Evolutionary conservation across 2,888 invertebrate species (phyloP).

Genomic region (Sabatieria punctata): DNA sequence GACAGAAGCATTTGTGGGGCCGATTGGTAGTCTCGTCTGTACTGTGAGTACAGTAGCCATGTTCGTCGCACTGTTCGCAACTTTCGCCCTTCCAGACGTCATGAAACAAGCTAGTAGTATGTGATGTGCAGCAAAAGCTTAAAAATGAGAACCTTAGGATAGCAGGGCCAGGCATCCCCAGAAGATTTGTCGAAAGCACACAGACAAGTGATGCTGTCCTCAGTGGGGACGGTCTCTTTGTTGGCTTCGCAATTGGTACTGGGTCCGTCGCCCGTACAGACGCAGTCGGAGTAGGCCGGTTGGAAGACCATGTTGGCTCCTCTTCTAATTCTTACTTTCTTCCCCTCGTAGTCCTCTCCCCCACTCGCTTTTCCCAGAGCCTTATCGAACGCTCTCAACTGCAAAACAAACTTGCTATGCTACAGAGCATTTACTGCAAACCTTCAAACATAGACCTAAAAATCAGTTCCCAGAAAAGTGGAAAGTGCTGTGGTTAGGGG

Average conservation of each 20-base stretch:
- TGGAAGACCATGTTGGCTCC: constrained; percentile 11
- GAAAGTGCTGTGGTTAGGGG: too few relatives aligned
- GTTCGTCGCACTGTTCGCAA: constrained; percentile 13
- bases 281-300: not conserved
- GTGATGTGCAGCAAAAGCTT: too few relatives aligned
- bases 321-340: constrained; percentile 3
- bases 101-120: not conserved
- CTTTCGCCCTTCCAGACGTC: constrained; percentile 10
- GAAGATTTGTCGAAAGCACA: constrained; percentile 27
- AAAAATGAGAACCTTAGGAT: too few relatives aligned
- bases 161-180: constrained; percentile 27
- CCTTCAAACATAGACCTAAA: too few relatives aligned
- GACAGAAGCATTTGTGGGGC: not conserved
- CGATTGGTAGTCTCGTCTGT: constrained; percentile 2
- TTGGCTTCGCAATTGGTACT: not conserved
- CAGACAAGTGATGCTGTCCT: constrained; percentile 15
- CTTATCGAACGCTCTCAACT: constrained; percentile 22
- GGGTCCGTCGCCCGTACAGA: too few relatives aligned
- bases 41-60: constrained; percentile 12
- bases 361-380: constrained; percentile 22
- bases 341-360: not conserved
- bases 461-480: too few relatives aligned
- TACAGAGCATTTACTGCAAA: too few relatives aligned
- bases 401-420: too few relatives aligned
- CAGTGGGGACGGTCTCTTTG: not conserved